Conservation (phyloP, 2,888 invertebrate genomes). For the Metacarcinus magister region DNA sequence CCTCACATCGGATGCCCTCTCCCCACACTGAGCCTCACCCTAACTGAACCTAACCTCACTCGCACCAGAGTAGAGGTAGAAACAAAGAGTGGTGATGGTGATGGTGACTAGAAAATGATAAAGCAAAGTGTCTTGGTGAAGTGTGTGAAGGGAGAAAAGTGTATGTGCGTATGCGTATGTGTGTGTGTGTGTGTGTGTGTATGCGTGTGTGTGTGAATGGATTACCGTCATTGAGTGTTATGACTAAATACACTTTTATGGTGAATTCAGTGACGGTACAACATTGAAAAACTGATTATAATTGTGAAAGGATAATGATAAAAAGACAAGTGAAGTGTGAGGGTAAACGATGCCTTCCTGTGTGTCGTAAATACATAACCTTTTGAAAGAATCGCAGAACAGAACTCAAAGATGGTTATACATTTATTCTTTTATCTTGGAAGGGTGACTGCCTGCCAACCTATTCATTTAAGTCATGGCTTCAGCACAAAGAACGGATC, state of each 20-base stretch:
- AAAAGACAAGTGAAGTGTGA: not conserved
- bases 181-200: not conserved
- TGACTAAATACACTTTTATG: not conserved
- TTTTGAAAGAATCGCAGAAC: not conserved
- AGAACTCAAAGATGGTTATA: not conserved
- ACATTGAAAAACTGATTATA: not conserved
- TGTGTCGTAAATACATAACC: slow-evolving; percentile 16
- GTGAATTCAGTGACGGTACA: not conserved
- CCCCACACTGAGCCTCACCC: slow-evolving; percentile 39
- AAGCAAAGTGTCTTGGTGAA: not conserved
- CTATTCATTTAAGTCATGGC: not conserved
- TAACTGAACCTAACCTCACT: not conserved
- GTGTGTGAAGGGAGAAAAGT: not conserved
- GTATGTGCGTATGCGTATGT: not conserved
- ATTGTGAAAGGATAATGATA: not conserved
- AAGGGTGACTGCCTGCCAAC: not conserved
- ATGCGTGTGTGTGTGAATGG: not conserved
- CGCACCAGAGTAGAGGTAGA: not conserved
- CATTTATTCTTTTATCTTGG: not conserved
- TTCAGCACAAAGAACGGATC: not conserved
- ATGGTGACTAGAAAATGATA: not conserved
- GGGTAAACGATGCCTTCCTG: not conserved
- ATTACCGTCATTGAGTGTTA: not conserved
- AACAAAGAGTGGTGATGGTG: not conserved
- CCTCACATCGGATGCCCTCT: slow-evolving; percentile 76